Evolutionary conservation across 2,797 vertebrate genomes (phyloP), one percentile per base, ranked within the genome.

Genomic region (Chaetophractus vellerosus): DNA sequence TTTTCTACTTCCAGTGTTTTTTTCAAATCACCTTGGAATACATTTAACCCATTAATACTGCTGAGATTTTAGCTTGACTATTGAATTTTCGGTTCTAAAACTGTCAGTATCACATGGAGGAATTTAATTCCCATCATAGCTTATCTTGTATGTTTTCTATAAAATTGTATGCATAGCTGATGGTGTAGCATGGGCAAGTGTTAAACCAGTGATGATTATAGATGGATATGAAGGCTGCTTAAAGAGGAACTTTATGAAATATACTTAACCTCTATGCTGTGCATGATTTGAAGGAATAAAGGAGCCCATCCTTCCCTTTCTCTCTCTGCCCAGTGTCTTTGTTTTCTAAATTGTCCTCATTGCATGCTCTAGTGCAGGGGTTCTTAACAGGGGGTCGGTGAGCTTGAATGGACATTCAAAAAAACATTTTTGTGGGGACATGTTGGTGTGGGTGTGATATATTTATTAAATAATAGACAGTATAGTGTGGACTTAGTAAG

Each of bases 1-100:
- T 88, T 72, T 71, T 95, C 50, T 85, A 19, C 33, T 75, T 78
- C n/a, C 41, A 31, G 59, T 10, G 38, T 79, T 33, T 93, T 38
- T 88, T 85, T 16, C 3, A 4, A 63, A 31, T 76, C 74, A 63
- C 41, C 57, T 59, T 92, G 61, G 28, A 69, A 63, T 88, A 68
- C 31, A 36, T 59, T 92, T 85, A 93, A 92, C 94, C 21, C 19
- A 82, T 90, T 72, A 63, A 55, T 26, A 81, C 55, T 78, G 74
- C 33, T 78, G 72, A 78, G 78, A 79, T 57, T 93, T 92, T 63
- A 85, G 31, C 71, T 76, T 80, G 14, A 75, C 48, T 66, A 5
- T 21, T 92, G 59, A 84, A 6, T 93, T 92, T 5, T 57, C 74
- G 83, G 61, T 63, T 92, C 57, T 64, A 74, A 85, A 91, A 68